Base-by-base conservation (phyloP, 2,113 vertebrate species). In the Paradisaea rubra region DNA sequence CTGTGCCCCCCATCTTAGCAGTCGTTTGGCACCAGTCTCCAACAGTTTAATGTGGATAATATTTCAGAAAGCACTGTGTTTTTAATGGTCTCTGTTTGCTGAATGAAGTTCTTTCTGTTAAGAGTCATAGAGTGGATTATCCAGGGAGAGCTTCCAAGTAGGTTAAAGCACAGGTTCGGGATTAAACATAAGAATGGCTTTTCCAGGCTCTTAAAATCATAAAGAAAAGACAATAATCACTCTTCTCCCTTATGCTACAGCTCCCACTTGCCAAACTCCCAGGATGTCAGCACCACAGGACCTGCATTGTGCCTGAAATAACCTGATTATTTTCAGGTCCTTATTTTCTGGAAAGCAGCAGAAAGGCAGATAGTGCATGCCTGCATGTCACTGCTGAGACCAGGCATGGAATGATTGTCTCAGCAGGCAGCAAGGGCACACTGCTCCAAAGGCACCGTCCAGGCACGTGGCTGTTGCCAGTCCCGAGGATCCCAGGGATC, bases 91-190 rank as follows among this genome's bases (percentile, higher is more conserved):
- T 73, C 39, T 42, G 15, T 47, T 6, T 57, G 21, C 54, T 57
- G 59, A 88, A 87, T 37, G 41, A 44, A 81, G 68, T 64, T 41
- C 31, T 70, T 66, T 50, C 61, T 54, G 27, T 52, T 53, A 72
- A 61, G 56, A 16, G 21, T 70, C 68, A 47, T 54, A 76, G 53
- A 86, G n/a, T 37, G 33, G 74, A 63, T 79, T 82, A 69, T 94
- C 88, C 88, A 93, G 61, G 85, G 61, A 95, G 22, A 42, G 41
- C 37, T 93, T 96, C 86, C 92, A 94, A 91, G 70, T 86, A 93
- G 72, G 91, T 70, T 73, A 91, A 90, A 94, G 33, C 25, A 73
- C 50, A 94, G 54, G 68, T 86, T 42, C 4, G 2, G 23, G 56
- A 84, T 70, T 56, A 86, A 81, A 63, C 33, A 63, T 2, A 21